Percentiles rank a stretch among this genome's conserved stretches.
phyloP scores from a whole-genome alignment of 2,113 vertebrate species.

The Cercopithecus mona region DNA sequence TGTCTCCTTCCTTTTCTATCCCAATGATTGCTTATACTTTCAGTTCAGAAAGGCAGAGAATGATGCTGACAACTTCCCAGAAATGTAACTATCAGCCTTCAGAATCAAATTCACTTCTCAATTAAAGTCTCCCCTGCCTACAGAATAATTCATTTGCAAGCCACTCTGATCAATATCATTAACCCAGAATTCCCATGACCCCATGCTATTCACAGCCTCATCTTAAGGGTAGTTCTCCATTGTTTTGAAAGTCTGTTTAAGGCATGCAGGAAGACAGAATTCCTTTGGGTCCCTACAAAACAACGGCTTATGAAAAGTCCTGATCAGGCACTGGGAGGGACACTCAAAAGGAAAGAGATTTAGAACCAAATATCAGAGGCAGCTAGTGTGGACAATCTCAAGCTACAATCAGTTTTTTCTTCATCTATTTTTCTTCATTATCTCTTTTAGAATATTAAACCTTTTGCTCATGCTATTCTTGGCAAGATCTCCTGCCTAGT shows the following conservation, averaged over 20 bases:
- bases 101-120: conserved; percentile 13
- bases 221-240: neutral
- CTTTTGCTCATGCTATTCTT: neutral
- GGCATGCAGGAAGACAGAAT: neutral
- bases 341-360: neutral
- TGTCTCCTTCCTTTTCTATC: neutral
- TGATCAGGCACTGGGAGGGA: neutral
- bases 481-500: neutral
- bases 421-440: neutral
- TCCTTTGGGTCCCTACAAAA: neutral
- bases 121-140: neutral
- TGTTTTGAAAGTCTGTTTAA: neutral
- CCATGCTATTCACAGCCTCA: neutral
- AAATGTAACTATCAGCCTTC: neutral
- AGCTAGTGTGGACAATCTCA: neutral
- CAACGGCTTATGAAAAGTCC: neutral
- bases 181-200: neutral
- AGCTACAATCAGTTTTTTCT: neutral
- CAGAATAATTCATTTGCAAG: neutral
- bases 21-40: neutral
- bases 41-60: conserved; percentile 1
- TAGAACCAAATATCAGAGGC: neutral
- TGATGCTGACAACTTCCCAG: neutral
- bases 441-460: neutral
- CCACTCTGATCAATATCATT: neutral